These are phyloP conservation scores for Eupithecia exiguata DNA, from an alignment of 2,888 invertebrate genomes.

Conservation along the genomic window DNA sequence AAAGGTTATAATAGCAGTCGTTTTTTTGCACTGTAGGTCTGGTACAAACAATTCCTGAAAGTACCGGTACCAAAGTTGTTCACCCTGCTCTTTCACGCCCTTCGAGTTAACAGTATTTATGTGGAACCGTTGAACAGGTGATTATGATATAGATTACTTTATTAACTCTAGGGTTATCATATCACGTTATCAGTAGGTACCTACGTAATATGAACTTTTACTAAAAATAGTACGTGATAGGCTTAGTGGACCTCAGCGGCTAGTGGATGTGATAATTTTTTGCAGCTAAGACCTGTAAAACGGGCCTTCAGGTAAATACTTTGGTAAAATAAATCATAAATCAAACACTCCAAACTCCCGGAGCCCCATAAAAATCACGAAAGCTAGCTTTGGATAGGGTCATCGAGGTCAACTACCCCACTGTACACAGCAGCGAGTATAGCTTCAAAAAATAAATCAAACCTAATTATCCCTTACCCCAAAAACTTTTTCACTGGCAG, in stretches of 20 bases:
- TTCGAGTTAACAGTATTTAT: constrained; percentile 6
- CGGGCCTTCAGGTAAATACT: neutral
- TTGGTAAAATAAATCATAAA: neutral
- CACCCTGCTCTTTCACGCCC: constrained; percentile 34
- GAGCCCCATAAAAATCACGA: neutral
- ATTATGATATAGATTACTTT: constrained; percentile 30
- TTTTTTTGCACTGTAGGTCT: constrained; percentile 3
- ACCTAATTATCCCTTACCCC: neutral
- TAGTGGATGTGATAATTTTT: neutral
- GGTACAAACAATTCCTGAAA: constrained; percentile 29
- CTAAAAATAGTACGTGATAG: neutral
- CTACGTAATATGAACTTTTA: neutral
- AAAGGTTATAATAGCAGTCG: constrained; percentile 16
- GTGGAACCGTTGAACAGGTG: constrained; percentile 10
- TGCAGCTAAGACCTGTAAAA: neutral
- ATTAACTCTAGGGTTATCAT: constrained; percentile 26
- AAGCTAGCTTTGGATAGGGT: neutral
- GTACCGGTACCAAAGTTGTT: constrained; percentile 29
- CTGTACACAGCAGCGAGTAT: neutral
- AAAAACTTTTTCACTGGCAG: neutral
- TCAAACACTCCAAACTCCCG: neutral
- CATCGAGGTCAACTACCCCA: neutral
- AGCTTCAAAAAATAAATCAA: neutral
- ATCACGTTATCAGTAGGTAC: too few relatives aligned
- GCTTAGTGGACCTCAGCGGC: neutral